Conservation (phyloP, 30 jellyfish, hydroid and myxozoan genomes). For the Turritopsis rubra region DNA sequence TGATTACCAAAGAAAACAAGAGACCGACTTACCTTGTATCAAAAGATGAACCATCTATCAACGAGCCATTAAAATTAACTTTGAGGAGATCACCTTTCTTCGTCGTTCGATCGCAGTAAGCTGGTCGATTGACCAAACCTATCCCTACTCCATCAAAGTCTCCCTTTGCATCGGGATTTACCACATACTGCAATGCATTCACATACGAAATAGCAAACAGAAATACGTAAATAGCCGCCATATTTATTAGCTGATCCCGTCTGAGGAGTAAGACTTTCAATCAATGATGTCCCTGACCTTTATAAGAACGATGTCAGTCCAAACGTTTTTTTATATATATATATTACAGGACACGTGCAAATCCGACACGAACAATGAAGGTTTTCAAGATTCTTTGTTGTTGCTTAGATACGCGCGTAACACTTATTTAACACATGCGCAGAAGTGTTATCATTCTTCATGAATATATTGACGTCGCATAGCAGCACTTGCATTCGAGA, state of each 20-base stretch:
- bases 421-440: not conserved
- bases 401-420: not conserved
- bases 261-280: not conserved
- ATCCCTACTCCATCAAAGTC: constrained; percentile 81
- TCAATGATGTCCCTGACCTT: not conserved
- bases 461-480: not conserved
- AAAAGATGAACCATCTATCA: constrained; percentile 62
- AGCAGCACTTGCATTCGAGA: not conserved
- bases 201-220: not conserved
- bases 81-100: constrained; percentile 64
- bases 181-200: constrained; percentile 12
- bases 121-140: constrained; percentile 48
- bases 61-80: constrained; percentile 67
- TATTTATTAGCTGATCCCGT: not conserved
- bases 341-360: not conserved
- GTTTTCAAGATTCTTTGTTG: not conserved
- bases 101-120: constrained; percentile 60
- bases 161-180: constrained; percentile 14
- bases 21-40: constrained; percentile 87
- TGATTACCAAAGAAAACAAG: not conserved
- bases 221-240: constrained; percentile 7
- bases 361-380: not conserved
- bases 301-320: not conserved
- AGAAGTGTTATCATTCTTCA: not conserved
- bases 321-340: not conserved